Evolutionary conservation across 1,140 invertebrate species (phyloP), one percentile per base, ranked within the genome.

Genomic region (Reticulitermes speratus): DNA sequence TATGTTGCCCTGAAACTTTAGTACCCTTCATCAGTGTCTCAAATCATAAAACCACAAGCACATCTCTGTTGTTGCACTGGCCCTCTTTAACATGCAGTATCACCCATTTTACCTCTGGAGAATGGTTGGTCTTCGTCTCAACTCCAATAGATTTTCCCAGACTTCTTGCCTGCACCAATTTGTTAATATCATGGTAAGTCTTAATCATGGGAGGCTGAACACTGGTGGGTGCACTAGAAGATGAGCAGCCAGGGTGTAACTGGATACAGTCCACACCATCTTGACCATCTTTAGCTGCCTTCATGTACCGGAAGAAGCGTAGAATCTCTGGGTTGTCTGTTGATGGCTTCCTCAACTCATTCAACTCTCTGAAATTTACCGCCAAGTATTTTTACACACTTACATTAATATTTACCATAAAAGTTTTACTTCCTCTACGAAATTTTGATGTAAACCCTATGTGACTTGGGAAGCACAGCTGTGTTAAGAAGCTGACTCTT

Each of bases 291-390:
- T 96, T 96, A 12, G 96, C 96, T 2, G 96, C 96, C 88, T 96
- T 95, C 96, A 97, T 97, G 90, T 97, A 97, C 82, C 94, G 94
- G 93, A 97, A 97, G 92, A 97, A 97, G 55, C 96, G 91, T 23
- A 97, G 90, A 52, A 97, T 96, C 87, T 97, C 96, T 12, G 95
- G 95, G 89, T 97, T 97, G 90, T 97, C 96, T 3, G 94, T 95
- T 2, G 95, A 94, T 6, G 96, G 96, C 84, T 96, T 95, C 23
- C 96, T 92, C 52, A 97, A 91, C 88, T 97, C 96, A 90, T 96
- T 97, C 83, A 97, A 90, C 89, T 97, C 96, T 87, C 96, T 96
- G 91, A 25, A 90, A 92, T 16, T 14, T 25, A 16, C 38, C 2
- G 38, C 38, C 38, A 38, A 2, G 5, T 2, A 2, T 38, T 38